phyloP scores from a whole-genome alignment of 92 coral and sea anemone genomes.

The Porites cylindrica region DNA sequence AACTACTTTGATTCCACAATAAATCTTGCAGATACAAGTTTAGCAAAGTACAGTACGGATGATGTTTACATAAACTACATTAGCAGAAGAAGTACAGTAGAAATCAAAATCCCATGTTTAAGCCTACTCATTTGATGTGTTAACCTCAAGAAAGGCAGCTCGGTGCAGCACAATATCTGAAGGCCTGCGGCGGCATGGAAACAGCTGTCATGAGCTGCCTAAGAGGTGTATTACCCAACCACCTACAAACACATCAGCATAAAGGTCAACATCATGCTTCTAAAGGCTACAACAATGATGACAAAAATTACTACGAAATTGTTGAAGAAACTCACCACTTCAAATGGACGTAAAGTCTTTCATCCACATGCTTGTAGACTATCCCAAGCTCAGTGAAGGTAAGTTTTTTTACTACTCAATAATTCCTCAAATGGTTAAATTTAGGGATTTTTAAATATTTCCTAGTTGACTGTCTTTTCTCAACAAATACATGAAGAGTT shows the following conservation, averaged over 20 bases:
- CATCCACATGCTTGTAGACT: conserved; percentile 14
- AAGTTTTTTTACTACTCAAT: neutral
- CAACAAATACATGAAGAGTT: no score
- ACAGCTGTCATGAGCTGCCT: conserved; percentile 53
- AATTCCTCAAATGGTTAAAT: neutral
- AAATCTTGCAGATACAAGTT: no score
- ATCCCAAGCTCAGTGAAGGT: neutral
- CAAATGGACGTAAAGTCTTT: neutral
- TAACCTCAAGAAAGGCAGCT: conserved; percentile 57
- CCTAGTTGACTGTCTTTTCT: no score
- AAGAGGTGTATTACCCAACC: conserved; percentile 49
- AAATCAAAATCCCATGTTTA: neutral
- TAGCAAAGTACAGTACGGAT: neutral
- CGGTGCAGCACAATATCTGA: conserved; percentile 32
- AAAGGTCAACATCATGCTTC: conserved; percentile 34
- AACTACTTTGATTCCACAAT: neutral
- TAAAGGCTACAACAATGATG: neutral
- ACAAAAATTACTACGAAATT: conserved; percentile 17
- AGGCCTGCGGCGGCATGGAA: conserved; percentile 53
- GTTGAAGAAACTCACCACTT: conserved; percentile 42
- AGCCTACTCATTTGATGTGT: conserved; percentile 40
- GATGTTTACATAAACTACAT: neutral
- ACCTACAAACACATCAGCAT: conserved; percentile 62
- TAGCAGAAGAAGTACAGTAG: neutral
- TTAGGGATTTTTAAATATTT: neutral